Conservation (phyloP, 1,140 invertebrate genomes). For the Latrodectus geometricus region DNA sequence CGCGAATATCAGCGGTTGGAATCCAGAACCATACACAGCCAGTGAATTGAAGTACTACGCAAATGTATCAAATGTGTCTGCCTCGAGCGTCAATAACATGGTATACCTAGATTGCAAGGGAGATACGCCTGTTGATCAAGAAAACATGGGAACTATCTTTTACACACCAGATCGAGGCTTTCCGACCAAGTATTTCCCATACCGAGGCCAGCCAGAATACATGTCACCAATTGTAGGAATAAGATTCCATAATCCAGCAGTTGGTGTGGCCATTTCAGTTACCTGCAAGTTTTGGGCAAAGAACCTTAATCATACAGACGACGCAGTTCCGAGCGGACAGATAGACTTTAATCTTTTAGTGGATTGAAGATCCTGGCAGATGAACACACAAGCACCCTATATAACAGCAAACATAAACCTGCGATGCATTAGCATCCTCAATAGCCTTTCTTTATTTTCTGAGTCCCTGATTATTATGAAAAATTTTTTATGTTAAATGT, state of each 20-base stretch:
- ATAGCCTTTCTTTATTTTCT: not conserved
- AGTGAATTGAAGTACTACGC: conserved; percentile 71
- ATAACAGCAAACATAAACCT: not conserved
- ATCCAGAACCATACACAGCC: conserved; percentile 57
- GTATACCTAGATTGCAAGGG: conserved; percentile 63
- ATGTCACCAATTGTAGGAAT: conserved; percentile 63
- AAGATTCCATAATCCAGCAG: conserved; percentile 59
- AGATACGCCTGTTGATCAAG: conserved; percentile 62
- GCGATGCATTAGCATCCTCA: not conserved
- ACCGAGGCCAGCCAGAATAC: conserved; percentile 46
- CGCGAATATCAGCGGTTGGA: conserved; percentile 57
- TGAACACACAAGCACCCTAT: not conserved
- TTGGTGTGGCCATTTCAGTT: conserved; percentile 63
- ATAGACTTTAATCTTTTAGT: conserved; percentile 63
- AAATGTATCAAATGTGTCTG: conserved; percentile 7
- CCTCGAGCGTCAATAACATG: conserved; percentile 27
- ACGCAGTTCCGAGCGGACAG: conserved; percentile 56
- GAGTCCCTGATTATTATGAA: not conserved
- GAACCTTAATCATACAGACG: conserved; percentile 62
- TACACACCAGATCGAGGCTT: conserved; percentile 63
- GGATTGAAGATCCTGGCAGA: conserved; percentile 33
- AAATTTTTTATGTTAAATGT: not conserved
- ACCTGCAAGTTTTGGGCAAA: conserved; percentile 64
- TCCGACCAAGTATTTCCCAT: conserved; percentile 61
- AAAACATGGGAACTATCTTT: conserved; percentile 60